Evolutionary conservation across 2,888 invertebrate genomes (phyloP).

Genomic region (Phrixothrix hirtus): DNA sequence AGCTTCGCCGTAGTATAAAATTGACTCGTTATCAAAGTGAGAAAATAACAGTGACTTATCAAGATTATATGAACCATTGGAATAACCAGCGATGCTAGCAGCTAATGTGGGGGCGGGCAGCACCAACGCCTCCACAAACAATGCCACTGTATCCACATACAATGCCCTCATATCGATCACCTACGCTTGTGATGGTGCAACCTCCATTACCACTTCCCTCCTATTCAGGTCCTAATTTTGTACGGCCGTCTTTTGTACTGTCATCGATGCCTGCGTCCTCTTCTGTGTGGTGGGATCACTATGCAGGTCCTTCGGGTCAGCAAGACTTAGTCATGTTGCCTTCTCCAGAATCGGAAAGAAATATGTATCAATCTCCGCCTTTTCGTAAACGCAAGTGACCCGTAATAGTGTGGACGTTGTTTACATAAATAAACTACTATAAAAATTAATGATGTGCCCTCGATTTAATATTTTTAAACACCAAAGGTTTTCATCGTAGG

Average conservation of each 20-base stretch:
- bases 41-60: slow-evolving; percentile 87
- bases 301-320: slow-evolving; percentile 48
- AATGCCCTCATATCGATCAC: slow-evolving; percentile 35
- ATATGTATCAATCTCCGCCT: slow-evolving; percentile 46
- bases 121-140: slow-evolving; percentile 45
- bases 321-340: slow-evolving; percentile 44
- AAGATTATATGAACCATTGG: slow-evolving; percentile 75
- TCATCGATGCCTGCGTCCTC: slow-evolving; percentile 41
- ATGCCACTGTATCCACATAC: slow-evolving; percentile 21
- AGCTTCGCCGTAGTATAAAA: slow-evolving; percentile 86
- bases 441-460: slow-evolving; percentile 29
- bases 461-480: slow-evolving; percentile 37
- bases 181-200: slow-evolving; percentile 50
- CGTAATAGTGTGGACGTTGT: too few relatives aligned
- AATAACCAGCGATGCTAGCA: slow-evolving; percentile 75
- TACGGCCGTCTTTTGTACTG: slow-evolving; percentile 39
- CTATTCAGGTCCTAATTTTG: slow-evolving; percentile 39
- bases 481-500: slow-evolving; percentile 40
- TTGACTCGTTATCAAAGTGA: slow-evolving; percentile 96
- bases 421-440: slow-evolving; percentile 8
- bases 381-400: slow-evolving; percentile 54
- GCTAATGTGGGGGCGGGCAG: slow-evolving; percentile 61
- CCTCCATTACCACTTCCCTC: slow-evolving; percentile 48
- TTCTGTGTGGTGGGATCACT: slow-evolving; percentile 51
- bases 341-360: slow-evolving; percentile 37